Conservation (phyloP, 2,797 vertebrate genomes). For the Labeo calbasu region DNA sequence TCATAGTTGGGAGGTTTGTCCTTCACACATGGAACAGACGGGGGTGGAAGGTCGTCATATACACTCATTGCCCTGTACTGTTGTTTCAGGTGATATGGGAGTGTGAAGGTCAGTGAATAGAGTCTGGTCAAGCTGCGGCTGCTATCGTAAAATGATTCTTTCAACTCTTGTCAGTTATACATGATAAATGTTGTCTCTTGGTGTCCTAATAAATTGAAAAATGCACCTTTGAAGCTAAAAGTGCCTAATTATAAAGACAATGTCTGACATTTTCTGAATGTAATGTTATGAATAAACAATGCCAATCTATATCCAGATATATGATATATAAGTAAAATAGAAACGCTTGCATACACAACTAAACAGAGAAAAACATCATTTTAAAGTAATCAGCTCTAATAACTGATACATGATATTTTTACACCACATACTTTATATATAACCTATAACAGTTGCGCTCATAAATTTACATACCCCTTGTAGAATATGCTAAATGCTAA, state of each 20-base stretch:
- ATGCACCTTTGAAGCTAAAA: neutral
- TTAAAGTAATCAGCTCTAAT: too few relatives aligned
- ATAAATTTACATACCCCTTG: too few relatives aligned
- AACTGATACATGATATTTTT: too few relatives aligned
- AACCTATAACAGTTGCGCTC: too few relatives aligned
- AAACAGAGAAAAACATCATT: too few relatives aligned
- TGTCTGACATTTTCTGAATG: neutral
- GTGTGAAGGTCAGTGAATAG: constrained; percentile 10
- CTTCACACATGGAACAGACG: constrained; percentile 21
- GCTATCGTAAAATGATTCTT: neutral
- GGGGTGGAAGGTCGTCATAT: constrained; percentile 19
- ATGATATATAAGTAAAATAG: neutral
- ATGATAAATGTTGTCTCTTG: neutral
- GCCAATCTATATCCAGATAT: neutral
- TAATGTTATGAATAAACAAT: neutral
- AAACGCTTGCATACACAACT: too few relatives aligned
- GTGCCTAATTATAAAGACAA: neutral
- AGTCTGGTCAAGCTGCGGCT: neutral
- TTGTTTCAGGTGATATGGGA: neutral
- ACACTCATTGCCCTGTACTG: constrained; percentile 14
- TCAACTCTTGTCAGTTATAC: neutral
- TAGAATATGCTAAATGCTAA: too few relatives aligned
- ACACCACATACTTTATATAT: too few relatives aligned
- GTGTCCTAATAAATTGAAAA: neutral
- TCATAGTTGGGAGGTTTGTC: constrained; percentile 22